Percentiles rank a stretch among this genome's conserved stretches.
These are phyloP conservation scores for Sitophilus oryzae DNA, from an alignment of 1,140 invertebrate species.

Conservation along the genomic window DNA sequence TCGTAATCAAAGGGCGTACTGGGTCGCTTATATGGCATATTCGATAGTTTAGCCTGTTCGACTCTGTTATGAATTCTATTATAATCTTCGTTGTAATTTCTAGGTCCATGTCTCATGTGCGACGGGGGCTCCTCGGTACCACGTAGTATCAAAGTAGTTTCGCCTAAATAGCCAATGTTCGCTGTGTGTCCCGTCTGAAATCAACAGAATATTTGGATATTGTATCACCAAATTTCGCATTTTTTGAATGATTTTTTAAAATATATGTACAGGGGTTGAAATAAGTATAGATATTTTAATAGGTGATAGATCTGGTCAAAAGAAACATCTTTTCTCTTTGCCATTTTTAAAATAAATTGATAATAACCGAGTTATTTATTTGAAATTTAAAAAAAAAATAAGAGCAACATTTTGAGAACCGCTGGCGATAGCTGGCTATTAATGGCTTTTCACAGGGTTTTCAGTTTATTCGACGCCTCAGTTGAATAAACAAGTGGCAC, in stretches of 20 bases:
- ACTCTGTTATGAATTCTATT: conserved; percentile 39
- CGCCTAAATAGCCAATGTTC: conserved; percentile 53
- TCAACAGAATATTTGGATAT: conserved; percentile 11
- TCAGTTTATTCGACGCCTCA: too few relatives aligned
- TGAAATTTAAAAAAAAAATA: too few relatives aligned
- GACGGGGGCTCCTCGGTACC: conserved; percentile 60
- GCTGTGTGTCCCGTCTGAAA: conserved; percentile 44
- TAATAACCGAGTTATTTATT: too few relatives aligned
- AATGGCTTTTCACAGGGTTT: too few relatives aligned
- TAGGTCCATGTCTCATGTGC: conserved; percentile 53
- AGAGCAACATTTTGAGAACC: too few relatives aligned
- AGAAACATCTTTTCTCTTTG: too few relatives aligned
- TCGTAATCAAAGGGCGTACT: conserved; percentile 3
- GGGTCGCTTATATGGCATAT: neutral
- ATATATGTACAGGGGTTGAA: too few relatives aligned
- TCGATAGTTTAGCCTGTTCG: neutral
- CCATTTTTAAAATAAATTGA: too few relatives aligned
- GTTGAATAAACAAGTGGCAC: too few relatives aligned
- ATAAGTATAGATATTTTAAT: too few relatives aligned
- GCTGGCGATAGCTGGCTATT: too few relatives aligned
- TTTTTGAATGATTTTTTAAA: neutral
- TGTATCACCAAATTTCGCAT: conserved; percentile 1
- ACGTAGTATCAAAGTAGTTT: conserved; percentile 57
- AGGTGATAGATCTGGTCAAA: too few relatives aligned
- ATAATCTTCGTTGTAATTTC: conserved; percentile 52